Evolutionary conservation across 2,888 invertebrate species (phyloP), one percentile per base, ranked within the genome.

Genomic region (Tridacna crocea): DNA sequence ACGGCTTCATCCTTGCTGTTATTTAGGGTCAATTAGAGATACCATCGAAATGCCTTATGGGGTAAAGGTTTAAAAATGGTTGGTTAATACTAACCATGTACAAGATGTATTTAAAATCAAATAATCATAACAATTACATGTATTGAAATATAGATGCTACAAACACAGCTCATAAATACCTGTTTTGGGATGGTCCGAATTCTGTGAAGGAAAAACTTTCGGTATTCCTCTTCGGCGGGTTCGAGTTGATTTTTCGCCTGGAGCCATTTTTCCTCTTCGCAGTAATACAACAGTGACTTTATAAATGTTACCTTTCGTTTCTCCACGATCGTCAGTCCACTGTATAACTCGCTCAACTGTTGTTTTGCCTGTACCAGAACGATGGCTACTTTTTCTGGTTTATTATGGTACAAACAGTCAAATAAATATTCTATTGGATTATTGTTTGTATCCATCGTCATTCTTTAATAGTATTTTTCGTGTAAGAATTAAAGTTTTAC

Each of bases 201-300:
- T 51, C 26, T 48, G 51, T 70, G 70, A 24, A 46, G 47, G 72
- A 83, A 83, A 51, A 75, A 80, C 66, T 66, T 72, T 27, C 77
- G 58, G 46, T 80, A 83, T 48, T 80, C 83, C 60, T 80, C 77
- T n/a, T 80, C 78, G 13, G 83, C 83, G 6, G 78, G 75, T 19
- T 75, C 77, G 3, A 83, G 73, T 61, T 77, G 83, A 48, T 72
- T 70, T 24, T 68, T 63, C 13, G 80, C 83, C 24, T 74, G 72
- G 13, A 10, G 24, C 80, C 80, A 83, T 78, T 68, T 68, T 26
- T 65, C 80, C 15, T 74, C n/a, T 36, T 77, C 61, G 24, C 77
- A 77, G 63, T 83, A 80, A 17, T 80, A 72, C 12, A 83, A 48
- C 55, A 83, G 55, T 19, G 80, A 77, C 72, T 72, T 77, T 3